These are phyloP conservation scores for Microcebus tavaratra DNA, from an alignment of 2,113 vertebrate species.

Conservation along the genomic window DNA sequence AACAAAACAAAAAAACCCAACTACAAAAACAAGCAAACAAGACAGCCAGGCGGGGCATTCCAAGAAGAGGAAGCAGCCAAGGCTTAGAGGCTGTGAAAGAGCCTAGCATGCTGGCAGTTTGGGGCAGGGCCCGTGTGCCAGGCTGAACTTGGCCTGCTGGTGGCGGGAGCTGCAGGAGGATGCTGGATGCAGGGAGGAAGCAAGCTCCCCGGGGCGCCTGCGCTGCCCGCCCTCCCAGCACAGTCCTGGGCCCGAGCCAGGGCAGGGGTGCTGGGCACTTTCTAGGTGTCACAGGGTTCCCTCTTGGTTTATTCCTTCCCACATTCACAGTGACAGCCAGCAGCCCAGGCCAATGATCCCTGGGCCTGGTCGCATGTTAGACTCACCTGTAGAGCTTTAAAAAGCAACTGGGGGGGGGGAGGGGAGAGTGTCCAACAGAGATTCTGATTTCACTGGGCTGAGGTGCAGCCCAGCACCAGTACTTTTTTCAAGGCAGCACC, in stretches of 20 bases:
- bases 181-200: neutral
- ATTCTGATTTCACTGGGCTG: neutral
- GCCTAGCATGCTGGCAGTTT: neutral
- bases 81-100: neutral
- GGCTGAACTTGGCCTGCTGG: neutral
- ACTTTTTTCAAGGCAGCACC: neutral
- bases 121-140: neutral
- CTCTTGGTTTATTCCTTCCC: neutral
- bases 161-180: neutral
- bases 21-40: too few species aligned
- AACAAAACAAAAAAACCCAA: too few species aligned
- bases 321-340: neutral
- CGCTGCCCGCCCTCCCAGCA: neutral
- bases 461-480: neutral
- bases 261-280: neutral
- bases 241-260: neutral
- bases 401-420: neutral
- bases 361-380: neutral
- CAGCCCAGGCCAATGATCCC: neutral
- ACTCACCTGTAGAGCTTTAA: neutral
- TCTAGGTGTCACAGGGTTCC: neutral
- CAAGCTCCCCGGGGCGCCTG: neutral
- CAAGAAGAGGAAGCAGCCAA: neutral
- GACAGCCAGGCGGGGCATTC: neutral
- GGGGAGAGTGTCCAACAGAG: neutral